phyloP scores from a whole-genome alignment of 2,113 vertebrate genomes.

The Paradoxurus hermaphroditus region DNA sequence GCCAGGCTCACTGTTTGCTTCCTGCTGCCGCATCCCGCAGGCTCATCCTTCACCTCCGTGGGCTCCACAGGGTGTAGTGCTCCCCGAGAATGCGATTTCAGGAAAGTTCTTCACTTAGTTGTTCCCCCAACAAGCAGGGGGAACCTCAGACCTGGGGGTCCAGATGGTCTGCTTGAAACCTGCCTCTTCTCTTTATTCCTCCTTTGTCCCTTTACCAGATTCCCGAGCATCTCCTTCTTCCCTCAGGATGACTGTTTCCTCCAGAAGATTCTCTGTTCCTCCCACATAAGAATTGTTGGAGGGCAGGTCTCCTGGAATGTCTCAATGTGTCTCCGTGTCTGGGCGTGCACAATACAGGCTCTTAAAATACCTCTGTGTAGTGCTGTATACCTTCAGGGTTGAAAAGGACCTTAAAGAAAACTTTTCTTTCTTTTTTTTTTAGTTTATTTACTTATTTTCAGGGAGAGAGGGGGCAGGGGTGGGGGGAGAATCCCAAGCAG shows the following conservation, averaged over 20 bases:
- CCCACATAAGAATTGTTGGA: not conserved
- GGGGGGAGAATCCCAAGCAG: too few relatives aligned
- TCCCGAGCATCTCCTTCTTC: not conserved
- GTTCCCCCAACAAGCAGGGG: not conserved
- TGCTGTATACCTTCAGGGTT: not conserved
- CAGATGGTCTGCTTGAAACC: not conserved
- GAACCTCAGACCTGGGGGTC: not conserved
- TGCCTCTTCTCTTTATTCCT: not conserved
- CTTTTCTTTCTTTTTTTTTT: not conserved
- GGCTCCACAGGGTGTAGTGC: not conserved
- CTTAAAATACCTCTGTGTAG: not conserved
- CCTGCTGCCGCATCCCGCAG: not conserved
- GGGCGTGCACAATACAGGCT: not conserved
- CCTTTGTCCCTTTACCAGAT: not conserved
- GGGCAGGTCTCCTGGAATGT: not conserved
- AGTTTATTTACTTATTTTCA: too few relatives aligned
- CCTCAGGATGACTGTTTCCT: not conserved
- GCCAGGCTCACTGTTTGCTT: not conserved
- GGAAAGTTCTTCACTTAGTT: not conserved
- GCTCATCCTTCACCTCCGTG: not conserved
- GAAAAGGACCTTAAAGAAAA: not conserved
- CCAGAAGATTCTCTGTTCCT: not conserved
- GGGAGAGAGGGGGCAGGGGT: too few relatives aligned
- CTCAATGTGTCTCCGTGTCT: not conserved
- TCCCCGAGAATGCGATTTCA: not conserved